Evolutionary conservation across 2,797 vertebrate species (phyloP), one percentile per base, ranked within the genome.

Genomic region (Paratrypauchen microcephalus): DNA sequence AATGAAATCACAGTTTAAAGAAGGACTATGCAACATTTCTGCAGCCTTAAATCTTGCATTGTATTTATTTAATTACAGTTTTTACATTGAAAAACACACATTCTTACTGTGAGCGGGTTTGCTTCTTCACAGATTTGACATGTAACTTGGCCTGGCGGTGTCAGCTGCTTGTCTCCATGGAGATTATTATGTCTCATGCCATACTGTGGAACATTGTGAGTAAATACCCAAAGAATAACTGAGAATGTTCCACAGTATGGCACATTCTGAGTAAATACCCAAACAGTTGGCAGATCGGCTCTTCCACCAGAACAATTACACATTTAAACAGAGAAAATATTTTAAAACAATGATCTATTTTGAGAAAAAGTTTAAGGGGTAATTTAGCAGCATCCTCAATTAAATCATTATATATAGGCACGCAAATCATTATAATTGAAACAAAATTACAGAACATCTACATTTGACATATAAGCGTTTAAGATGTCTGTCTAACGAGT

Each of bases 401-500:
- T 45, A 32, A 61, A n/a, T n/a, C n/a, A n/a, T n/a, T n/a, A n/a
- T n/a, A n/a, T n/a, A n/a, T 13, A 65, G 24, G 50, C 58, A 69
- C 66, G 65, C 77, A 55, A 66, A 80, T 74, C 64, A 50, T 60
- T 19, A 68, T 57, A 52, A 69, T n/a, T 74, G 62, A 45, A 18
- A 56, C 63, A 58, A 62, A 18, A 79, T 66, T 36, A 72, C 58
- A 61, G 30, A 55, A 63, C 68, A 61, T 55, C 7, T 12, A 15
- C 28, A 66, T 73, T 30, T 72, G 70, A 79, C 74, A 32, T 24
- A 39, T 23, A 36, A 65, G 61, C 41, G 6, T 68, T 67, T 58
- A 30, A 66, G 80, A 65, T 63, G 52, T 45, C 41, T 70, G 63
- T 79, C 62, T 68, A 48, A 71, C 75, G 77, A 55, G 58, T 57